Base-by-base conservation (phyloP, 1,140 invertebrate genomes). In the Anoplolepis gracilipes region DNA sequence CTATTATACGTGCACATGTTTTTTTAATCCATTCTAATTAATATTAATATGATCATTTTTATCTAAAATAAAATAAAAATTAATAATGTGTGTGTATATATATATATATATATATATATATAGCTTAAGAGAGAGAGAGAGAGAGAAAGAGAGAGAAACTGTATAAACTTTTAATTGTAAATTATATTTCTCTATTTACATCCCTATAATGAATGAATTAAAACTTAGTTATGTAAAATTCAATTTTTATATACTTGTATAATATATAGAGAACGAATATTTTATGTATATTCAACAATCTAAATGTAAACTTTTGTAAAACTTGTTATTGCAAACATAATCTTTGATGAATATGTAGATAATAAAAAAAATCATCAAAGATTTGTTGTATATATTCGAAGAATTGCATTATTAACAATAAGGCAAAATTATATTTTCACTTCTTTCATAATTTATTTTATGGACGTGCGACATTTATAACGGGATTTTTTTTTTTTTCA, bases 91-190 rank as follows among this genome's bases (percentile, higher is more conserved):
- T n/a, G 30, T 33, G 11, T 42, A 10, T 39, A 1, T 39, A 7
- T 39, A 1, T 39, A 10, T 39, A 10, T 42, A 10, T 42, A 2
- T 42, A 1, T 42, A 10, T 36, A 1, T 36, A 36, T 36, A 36
- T 36, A 7, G 36, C n/a, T 36, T 36, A 36, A 36, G 6, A 42
- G 39, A 39, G n/a, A n/a, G n/a, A n/a, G n/a, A n/a, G n/a, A n/a
- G n/a, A n/a, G 3, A 36, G 36, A 42, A 42, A 42, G 10, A 11
- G 22, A 49, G 70, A 55, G 2, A 5, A 25, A 22, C 39, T 49
- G 36, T 77, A 33, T 49, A 42, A 49, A 78, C 25, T 78, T 65
- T 33, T 65, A 65, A 65, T 49, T 33, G n/a, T 65, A 77, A 64
- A 36, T 78, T 30, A 30, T 28, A 78, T n/a, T 22, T 28, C n/a